phyloP scores from a whole-genome alignment of 2,888 invertebrate genomes.

The Hydrotaea cyrtoneurina region DNA sequence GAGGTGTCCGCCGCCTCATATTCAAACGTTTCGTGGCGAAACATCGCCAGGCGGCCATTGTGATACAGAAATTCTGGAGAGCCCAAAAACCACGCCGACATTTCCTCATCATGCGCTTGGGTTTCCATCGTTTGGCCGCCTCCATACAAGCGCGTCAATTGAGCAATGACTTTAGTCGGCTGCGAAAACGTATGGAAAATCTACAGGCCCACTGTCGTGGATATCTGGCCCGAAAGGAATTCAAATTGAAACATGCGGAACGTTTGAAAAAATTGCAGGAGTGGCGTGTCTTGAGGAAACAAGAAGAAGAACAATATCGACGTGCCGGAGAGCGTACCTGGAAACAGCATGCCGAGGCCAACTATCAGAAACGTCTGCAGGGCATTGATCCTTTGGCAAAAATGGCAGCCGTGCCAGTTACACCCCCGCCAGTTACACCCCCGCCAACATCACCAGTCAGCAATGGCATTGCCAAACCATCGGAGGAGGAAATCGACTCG shows the following conservation, averaged over 20 bases:
- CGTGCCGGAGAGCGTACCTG: slow-evolving; percentile 85
- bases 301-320: slow-evolving; percentile 85
- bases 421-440: neutral
- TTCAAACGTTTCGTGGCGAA: slow-evolving; percentile 85
- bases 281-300: slow-evolving; percentile 79
- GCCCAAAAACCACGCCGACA: slow-evolving; percentile 87
- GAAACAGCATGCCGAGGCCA: slow-evolving; percentile 85
- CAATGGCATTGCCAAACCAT: slow-evolving; percentile 80
- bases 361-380: slow-evolving; percentile 86
- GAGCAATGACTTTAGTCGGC: slow-evolving; percentile 86
- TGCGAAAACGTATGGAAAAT: slow-evolving; percentile 85
- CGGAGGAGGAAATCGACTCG: slow-evolving; percentile 85
- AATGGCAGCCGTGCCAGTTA: slow-evolving; percentile 54
- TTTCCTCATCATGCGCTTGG: slow-evolving; percentile 87
- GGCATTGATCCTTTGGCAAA: slow-evolving; percentile 77
- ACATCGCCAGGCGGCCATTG: slow-evolving; percentile 87
- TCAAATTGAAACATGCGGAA: slow-evolving; percentile 73
- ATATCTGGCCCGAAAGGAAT: slow-evolving; percentile 83
- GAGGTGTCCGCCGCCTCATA: slow-evolving; percentile 89
- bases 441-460: slow-evolving; percentile 71
- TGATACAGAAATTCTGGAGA: slow-evolving; percentile 92
- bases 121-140: slow-evolving; percentile 93
- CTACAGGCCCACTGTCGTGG: slow-evolving; percentile 91
- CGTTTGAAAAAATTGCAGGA: slow-evolving; percentile 70
- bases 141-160: slow-evolving; percentile 88